A percentile compares a stretch with the other conserved stretches of the same genome.
These are phyloP conservation scores for Lemur catta DNA, from an alignment of 2,797 vertebrate species.

Conservation along the genomic window DNA sequence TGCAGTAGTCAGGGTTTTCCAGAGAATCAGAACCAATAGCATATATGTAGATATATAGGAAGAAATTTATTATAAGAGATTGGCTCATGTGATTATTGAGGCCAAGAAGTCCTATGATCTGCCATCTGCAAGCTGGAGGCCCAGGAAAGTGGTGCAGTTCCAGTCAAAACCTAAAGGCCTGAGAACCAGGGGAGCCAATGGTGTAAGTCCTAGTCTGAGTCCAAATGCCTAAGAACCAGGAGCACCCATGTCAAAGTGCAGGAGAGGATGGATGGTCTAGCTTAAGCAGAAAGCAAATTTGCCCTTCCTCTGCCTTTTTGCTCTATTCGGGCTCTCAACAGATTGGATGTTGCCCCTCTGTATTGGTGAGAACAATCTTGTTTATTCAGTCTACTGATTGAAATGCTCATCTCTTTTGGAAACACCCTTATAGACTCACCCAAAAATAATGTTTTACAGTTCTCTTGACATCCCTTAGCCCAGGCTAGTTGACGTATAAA, in stretches of 20 bases:
- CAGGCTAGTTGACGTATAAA: neutral
- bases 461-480: neutral
- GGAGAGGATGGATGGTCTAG: neutral
- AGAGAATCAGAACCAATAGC: neutral
- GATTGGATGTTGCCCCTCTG: neutral
- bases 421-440: neutral
- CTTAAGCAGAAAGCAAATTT: neutral
- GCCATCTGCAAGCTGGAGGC: neutral
- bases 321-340: neutral
- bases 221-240: neutral
- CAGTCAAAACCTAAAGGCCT: neutral
- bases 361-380: neutral
- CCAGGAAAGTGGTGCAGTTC: neutral
- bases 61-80: neutral
- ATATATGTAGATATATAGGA: neutral
- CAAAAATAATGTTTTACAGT: neutral
- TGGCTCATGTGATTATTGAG: neutral
- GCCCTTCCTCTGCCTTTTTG: neutral
- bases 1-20: neutral
- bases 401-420: neutral
- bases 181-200: neutral
- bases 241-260: neutral
- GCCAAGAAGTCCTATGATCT: neutral
- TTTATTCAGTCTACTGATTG: neutral
- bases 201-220: neutral